Evolutionary conservation across 2,797 vertebrate species (phyloP), one percentile per base, ranked within the genome.

Genomic region (Scomberomorus guttatus): DNA sequence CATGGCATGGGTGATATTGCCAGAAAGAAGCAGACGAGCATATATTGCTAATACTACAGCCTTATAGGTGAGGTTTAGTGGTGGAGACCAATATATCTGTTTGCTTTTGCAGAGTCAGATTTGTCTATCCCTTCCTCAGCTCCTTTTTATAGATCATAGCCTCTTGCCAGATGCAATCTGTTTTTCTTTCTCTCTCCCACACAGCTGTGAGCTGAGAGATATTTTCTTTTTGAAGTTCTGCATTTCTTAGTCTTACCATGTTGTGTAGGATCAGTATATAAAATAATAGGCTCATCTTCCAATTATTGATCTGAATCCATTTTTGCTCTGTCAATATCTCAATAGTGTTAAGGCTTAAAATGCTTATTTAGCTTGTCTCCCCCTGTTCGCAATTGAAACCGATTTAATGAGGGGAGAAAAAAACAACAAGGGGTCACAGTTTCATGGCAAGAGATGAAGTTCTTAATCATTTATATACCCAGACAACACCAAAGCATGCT

Each of bases 141-240:
- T 87, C 37, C 79, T 89, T 89, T 92, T 87, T 89, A 86, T 91
- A 86, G 84, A 90, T 86, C 77, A 79, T 76, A 85, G 81, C 63
- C 77, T 80, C 61, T 76, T 84, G 79, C 80, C 82, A 89, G 80
- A 84, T 82, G 63, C 73, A 84, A 79, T 90, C 80, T 86, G 57
- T 82, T 77, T 83, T 79, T 79, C 66, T 78, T 74, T 72, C 60
- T 80, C 57, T 77, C 79, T 79, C 78, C 60, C 80, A 82, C 84
- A 82, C 78, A 72, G 65, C 80, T 82, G 51, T 68, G 65, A 89
- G 79, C 80, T 29, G 25, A 80, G 71, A 79, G 59, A 68, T 55
- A 24, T 75, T 85, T 81, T 57, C 72, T 76, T 82, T 82, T 77
- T 77, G 67, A 84, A 76, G 42, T 75, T 82, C 63, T 87, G 71